These are phyloP conservation scores for Dysidea cf. avara DNA, from an alignment of 37 sponge, comb jelly and placozoan species.

Conservation along the genomic window DNA sequence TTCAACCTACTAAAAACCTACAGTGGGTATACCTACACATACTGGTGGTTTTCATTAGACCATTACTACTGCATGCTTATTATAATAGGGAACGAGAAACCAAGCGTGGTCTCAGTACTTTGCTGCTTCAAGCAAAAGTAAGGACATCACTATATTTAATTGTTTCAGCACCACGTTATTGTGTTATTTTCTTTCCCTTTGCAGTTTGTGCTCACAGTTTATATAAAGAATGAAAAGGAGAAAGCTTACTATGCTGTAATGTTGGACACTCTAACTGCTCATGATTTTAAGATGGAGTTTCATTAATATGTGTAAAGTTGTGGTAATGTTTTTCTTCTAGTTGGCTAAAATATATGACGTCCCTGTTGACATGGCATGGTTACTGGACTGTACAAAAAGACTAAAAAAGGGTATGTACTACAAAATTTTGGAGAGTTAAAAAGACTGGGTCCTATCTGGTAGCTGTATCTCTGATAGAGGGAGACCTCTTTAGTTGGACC, in stretches of 20 bases:
- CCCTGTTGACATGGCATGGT: constrained; percentile 78
- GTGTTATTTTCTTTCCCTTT: too few relatives aligned
- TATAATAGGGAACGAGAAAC: constrained; percentile 73
- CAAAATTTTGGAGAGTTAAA: too few relatives aligned
- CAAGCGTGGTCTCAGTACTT: constrained; percentile 66
- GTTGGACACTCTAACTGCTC: constrained; percentile 62
- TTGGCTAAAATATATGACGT: constrained; percentile 70
- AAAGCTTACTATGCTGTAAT: constrained; percentile 81
- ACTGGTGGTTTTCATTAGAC: neutral
- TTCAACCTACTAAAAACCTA: too few relatives aligned
- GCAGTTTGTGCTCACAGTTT: constrained; percentile 60
- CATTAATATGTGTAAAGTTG: neutral
- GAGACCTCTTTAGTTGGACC: too few relatives aligned
- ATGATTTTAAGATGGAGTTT: constrained; percentile 72
- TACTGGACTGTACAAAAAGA: constrained; percentile 64
- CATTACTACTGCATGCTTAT: neutral
- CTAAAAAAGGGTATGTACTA: constrained; percentile 70
- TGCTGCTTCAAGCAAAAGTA: constrained; percentile 74
- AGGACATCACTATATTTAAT: neutral
- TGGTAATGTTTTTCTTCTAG: constrained; percentile 12
- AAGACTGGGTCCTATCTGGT: too few relatives aligned
- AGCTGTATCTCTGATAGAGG: too few relatives aligned
- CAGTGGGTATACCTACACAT: neutral
- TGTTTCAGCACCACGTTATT: neutral
- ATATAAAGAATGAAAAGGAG: constrained; percentile 83